Conservation (phyloP, 2,797 vertebrate genomes). For the Onychomys leucogaster region DNA sequence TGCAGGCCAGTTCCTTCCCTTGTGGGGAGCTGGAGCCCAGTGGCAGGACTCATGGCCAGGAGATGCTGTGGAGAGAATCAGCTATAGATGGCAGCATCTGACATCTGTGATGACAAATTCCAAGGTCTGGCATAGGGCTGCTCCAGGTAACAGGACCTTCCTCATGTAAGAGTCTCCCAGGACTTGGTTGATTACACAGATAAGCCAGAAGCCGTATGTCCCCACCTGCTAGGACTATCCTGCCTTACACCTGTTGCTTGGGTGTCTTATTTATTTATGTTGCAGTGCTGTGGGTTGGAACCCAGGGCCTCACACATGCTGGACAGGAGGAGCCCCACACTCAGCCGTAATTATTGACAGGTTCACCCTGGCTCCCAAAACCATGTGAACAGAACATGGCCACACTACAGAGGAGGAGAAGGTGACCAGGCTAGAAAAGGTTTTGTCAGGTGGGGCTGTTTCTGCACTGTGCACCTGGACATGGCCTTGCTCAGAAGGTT, state of each 20-base stretch:
- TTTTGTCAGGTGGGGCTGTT: not conserved
- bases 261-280: not conserved
- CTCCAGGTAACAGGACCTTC: not conserved
- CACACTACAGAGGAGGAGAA: not conserved
- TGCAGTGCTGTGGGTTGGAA: not conserved
- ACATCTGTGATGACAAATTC: too few species aligned
- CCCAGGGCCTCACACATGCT: not conserved
- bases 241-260: not conserved
- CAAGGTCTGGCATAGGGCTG: rapidly evolving
- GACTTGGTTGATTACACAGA: not conserved
- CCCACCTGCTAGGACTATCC: rapidly evolving
- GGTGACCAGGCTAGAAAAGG: rapidly evolving
- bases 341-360: too few species aligned
- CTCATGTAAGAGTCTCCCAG: not conserved
- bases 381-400: too few species aligned
- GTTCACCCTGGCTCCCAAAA: rapidly evolving
- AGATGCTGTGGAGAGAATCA: not conserved
- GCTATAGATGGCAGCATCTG: not conserved
- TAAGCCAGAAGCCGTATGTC: not conserved
- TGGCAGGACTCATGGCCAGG: not conserved
- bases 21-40: not conserved
- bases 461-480: rapidly evolving
- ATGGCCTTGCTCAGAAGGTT: rapidly evolving
- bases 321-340: not conserved
- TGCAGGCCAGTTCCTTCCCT: rapidly evolving